A percentile compares a stretch with the other conserved stretches of the same genome.
Evolutionary conservation across 1,140 invertebrate species (phyloP).

Genomic region (Elymnias hypermnestra): DNA sequence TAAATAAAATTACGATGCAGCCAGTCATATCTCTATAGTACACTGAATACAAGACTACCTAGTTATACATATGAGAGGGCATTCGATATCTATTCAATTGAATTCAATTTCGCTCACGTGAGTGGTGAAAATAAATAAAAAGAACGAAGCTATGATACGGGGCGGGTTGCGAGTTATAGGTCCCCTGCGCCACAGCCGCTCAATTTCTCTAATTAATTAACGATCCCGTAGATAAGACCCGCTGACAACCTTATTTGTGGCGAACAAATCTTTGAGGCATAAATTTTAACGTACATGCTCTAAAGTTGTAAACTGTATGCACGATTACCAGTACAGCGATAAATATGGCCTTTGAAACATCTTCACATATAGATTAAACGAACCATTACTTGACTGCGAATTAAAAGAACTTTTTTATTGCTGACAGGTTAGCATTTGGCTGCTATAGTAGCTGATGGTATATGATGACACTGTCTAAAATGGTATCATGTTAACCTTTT

Average conservation of each 20-base stretch:
- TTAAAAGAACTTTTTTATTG: neutral
- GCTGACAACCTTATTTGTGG: constrained; percentile 75
- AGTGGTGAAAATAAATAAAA: constrained; percentile 73
- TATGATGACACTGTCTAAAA: no score
- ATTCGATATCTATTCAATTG: constrained; percentile 42
- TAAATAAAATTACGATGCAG: no score
- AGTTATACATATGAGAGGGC: no score
- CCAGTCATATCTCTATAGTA: no score
- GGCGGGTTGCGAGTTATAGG: constrained; percentile 72
- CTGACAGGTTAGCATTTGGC: no score
- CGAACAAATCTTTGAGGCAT: constrained; percentile 72
- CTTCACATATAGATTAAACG: neutral
- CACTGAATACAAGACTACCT: no score
- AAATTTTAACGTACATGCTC: constrained; percentile 69
- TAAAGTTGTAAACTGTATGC: constrained; percentile 67
- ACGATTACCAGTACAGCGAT: constrained; percentile 43
- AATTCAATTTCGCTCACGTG: constrained; percentile 73
- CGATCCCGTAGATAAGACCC: constrained; percentile 69
- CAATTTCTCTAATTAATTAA: constrained; percentile 76
- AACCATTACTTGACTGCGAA: neutral
- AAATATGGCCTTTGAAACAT: constrained; percentile 28
- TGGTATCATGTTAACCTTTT: no score
- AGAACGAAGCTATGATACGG: constrained; percentile 68
- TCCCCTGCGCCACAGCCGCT: constrained; percentile 61
- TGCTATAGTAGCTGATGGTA: no score